Conservation (phyloP, 2,888 invertebrate genomes). For the Macropis europaea region DNA sequence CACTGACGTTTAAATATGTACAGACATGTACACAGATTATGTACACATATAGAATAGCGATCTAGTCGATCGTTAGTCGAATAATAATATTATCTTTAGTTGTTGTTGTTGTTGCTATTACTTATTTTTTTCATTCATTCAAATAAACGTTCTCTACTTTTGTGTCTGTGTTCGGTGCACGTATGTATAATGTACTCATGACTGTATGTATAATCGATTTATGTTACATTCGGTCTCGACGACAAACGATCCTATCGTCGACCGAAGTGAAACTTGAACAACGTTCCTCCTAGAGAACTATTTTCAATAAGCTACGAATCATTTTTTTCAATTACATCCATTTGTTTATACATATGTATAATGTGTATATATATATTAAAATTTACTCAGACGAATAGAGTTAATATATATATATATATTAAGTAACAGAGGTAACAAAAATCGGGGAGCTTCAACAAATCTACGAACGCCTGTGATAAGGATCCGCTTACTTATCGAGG, state of each 20-base stretch:
- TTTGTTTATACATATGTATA: conserved; percentile 73
- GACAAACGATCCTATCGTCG: conserved; percentile 44
- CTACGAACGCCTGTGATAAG: conserved; percentile 50
- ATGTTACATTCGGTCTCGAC: conserved; percentile 55
- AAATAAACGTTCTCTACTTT: neutral
- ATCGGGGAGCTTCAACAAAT: conserved; percentile 60
- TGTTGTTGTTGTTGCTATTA: too few relatives aligned
- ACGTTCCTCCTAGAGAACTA: conserved; percentile 63
- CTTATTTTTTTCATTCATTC: conserved; percentile 19
- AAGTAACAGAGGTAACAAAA: conserved; percentile 71
- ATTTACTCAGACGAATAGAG: conserved; percentile 69
- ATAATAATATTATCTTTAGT: conserved; percentile 45
- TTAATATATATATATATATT: conserved; percentile 57
- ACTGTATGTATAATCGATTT: conserved; percentile 55
- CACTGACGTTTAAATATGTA: conserved; percentile 66
- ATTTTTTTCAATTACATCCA: conserved; percentile 73
- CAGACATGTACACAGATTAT: conserved; percentile 74
- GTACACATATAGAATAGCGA: conserved; percentile 63
- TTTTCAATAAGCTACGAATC: conserved; percentile 65
- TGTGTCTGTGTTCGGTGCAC: conserved; percentile 54
- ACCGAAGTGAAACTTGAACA: conserved; percentile 75
- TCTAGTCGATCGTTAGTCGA: conserved; percentile 60
- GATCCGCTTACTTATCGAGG: conserved; percentile 44
- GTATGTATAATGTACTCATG: conserved; percentile 59
- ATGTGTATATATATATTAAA: conserved; percentile 63